Percentiles rank a stretch among this genome's conserved stretches.
Evolutionary conservation across 2,888 invertebrate genomes (phyloP).

Genomic region (Uropetala carovei): DNA sequence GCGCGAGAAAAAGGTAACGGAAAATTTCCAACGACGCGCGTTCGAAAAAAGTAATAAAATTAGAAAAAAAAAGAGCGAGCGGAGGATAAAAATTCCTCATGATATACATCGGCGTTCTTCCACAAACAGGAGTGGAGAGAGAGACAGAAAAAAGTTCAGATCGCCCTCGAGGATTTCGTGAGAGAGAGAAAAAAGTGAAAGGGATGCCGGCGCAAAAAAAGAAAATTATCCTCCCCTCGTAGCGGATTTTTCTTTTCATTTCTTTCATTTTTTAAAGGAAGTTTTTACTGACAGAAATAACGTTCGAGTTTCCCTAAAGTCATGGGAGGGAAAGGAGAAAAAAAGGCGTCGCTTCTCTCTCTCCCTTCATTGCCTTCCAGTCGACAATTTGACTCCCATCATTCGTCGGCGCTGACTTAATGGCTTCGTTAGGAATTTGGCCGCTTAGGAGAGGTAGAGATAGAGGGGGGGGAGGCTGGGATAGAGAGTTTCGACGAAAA

Average conservation of each 20-base stretch:
- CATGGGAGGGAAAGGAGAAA: too few species aligned
- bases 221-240: neutral
- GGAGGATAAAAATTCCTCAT: neutral
- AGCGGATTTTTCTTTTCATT: neutral
- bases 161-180: too few species aligned
- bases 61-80: neutral
- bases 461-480: too few species aligned
- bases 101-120: constrained; percentile 16
- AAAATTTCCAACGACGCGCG: neutral
- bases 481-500: neutral
- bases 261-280: neutral
- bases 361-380: neutral
- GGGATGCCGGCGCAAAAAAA: neutral
- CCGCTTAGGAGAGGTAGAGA: neutral
- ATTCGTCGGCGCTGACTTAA: neutral
- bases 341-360: neutral
- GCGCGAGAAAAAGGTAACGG: neutral
- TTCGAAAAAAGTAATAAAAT: neutral
- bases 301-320: neutral
- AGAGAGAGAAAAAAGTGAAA: constrained; percentile 26
- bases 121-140: neutral
- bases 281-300: neutral
- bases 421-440: constrained; percentile 32
- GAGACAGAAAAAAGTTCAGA: too few species aligned
- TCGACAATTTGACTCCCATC: constrained; percentile 8